Percentiles rank a stretch among this genome's conserved stretches.
phyloP scores from a whole-genome alignment of 1,140 invertebrate genomes.

The Cyphomyrmex costatus region DNA sequence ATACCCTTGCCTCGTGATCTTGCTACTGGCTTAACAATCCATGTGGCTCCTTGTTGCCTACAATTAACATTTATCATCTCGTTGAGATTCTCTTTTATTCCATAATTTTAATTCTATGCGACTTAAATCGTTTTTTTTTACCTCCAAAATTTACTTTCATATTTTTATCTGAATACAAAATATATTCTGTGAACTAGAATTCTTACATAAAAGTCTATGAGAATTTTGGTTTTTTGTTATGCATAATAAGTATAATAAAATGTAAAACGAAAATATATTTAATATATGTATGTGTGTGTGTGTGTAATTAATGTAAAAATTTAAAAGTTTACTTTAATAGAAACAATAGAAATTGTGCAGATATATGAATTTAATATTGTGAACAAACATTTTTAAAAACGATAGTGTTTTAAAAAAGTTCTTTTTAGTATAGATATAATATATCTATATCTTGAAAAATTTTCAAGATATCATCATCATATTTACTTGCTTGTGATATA shows the following conservation, averaged over 20 bases:
- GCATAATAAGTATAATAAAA: slow-evolving; percentile 3
- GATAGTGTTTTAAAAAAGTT: background rate
- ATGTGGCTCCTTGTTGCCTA: slow-evolving; percentile 86
- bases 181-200: background rate
- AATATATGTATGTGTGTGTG: background rate
- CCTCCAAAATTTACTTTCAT: background rate
- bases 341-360: background rate
- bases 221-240: background rate
- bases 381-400: background rate
- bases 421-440: background rate
- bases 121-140: background rate
- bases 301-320: slow-evolving; percentile 5
- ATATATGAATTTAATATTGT: slow-evolving; percentile 31
- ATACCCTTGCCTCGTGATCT: slow-evolving; percentile 87
- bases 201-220: background rate
- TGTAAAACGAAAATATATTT: background rate
- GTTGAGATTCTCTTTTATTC: background rate
- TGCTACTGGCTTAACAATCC: slow-evolving; percentile 89
- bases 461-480: background rate
- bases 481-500: background rate
- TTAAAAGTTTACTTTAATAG: slow-evolving; percentile 7
- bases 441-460: slow-evolving; percentile 1
- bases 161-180: background rate
- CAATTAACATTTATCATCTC: background rate
- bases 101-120: background rate